phyloP scores from a whole-genome alignment of 2,888 invertebrate genomes.

The Phalera bucephala region DNA sequence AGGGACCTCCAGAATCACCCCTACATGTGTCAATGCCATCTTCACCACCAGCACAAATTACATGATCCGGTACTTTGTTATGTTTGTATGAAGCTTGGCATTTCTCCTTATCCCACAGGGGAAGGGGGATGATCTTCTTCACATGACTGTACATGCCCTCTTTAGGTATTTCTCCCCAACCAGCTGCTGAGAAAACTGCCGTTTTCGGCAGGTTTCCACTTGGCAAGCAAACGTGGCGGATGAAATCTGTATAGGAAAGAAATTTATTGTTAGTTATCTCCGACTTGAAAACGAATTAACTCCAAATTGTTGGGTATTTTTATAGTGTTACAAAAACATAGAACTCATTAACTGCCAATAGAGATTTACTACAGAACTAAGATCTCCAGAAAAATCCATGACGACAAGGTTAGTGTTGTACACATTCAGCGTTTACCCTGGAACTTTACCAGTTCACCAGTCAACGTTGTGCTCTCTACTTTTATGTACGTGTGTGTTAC shows the following conservation, averaged over 20 bases:
- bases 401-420: no score
- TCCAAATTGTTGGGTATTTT: no score
- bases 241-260: constrained; percentile 41
- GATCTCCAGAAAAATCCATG: no score
- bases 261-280: constrained; percentile 4
- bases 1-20: constrained; percentile 55
- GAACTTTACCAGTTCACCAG: no score
- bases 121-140: constrained; percentile 42
- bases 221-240: constrained; percentile 49
- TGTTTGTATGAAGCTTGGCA: constrained; percentile 32
- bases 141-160: constrained; percentile 30
- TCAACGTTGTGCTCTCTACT: no score
- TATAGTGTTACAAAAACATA: no score
- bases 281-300: no score
- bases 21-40: constrained; percentile 44
- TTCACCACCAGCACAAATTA: constrained; percentile 52
- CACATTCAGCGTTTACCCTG: no score
- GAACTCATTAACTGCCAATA: no score
- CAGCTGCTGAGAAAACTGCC: constrained; percentile 37
- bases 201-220: constrained; percentile 18
- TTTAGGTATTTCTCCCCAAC: constrained; percentile 42
- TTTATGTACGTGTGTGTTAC: no score
- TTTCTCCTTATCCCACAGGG: constrained; percentile 27
- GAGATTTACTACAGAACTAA: no score
- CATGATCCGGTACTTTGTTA: constrained; percentile 27